Evolutionary conservation across 1,140 invertebrate species (phyloP).

Genomic region (Bombus confusus): DNA sequence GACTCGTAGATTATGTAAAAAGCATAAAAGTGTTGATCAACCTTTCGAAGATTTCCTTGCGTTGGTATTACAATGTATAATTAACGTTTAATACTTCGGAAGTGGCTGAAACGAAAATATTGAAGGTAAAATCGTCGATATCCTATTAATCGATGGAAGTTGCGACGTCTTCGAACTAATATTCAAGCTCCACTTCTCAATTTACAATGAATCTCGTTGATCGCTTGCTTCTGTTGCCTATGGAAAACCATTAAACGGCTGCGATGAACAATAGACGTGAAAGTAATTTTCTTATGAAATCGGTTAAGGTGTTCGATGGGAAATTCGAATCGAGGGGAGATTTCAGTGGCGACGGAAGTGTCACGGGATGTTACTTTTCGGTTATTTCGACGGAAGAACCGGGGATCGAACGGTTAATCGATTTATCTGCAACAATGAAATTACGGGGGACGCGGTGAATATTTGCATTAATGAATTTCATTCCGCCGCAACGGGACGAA

Average conservation of each 20-base stretch:
- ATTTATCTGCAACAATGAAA: slow-evolving; percentile 17
- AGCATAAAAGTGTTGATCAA: too few relatives aligned
- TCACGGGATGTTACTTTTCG: neutral
- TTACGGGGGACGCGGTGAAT: neutral
- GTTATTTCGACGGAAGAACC: neutral
- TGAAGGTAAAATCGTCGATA: neutral
- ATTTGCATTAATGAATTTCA: slow-evolving; percentile 32
- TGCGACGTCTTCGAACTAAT: neutral
- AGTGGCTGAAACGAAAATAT: neutral
- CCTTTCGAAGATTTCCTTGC: too few relatives aligned
- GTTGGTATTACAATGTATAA: too few relatives aligned
- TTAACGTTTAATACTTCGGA: too few relatives aligned
- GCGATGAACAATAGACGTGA: neutral
- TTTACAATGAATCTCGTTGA: neutral
- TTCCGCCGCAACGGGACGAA: neutral
- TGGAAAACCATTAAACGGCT: neutral
- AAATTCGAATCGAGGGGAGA: neutral
- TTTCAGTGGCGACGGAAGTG: neutral
- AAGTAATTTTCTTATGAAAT: neutral
- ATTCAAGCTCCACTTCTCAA: neutral
- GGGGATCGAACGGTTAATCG: slow-evolving; percentile 8
- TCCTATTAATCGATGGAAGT: neutral
- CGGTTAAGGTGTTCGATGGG: neutral
- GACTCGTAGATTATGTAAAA: too few relatives aligned
- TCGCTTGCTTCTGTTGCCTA: neutral